Base-by-base conservation (phyloP, 2,888 invertebrate genomes). In the Zygothrica quintamaculata region DNA sequence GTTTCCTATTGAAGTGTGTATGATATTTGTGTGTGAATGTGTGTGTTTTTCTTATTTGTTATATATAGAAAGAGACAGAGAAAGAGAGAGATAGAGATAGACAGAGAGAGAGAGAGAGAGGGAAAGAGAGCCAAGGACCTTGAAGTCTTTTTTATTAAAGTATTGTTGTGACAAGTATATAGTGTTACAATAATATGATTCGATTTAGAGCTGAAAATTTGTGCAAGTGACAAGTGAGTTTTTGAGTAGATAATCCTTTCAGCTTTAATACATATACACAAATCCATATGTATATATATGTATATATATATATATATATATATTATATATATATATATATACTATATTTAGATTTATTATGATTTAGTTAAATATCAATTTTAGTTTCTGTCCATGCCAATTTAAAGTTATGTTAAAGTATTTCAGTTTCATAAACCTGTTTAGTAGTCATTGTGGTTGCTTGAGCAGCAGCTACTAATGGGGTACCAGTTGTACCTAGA, bases 351-450 rank as follows among this genome's bases (percentile, higher is more conserved):
- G 33, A 56, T 64, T 48, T 47, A 43, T n/a, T n/a, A 26, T 52
- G n/a, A n/a, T 48, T 18, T 47, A 47, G 43, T 79, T 69, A 84
- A 48, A 84, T 85, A 66, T 89, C 90, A 65, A 90, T 89, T 75
- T 90, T 89, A 3, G 90, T 90, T 86, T 91, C 91, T 65, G 86
- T 89, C 91, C 91, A 91, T 71, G 85, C 79, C 62, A 84, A 75
- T 74, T 89, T 89, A 70, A 85, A 88, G 79, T 90, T 90, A 76
- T 89, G 94, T 96, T 96, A 97, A 94, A 97, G 96, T 92, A 97
- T 97, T 91, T 97, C 97, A 78, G 97, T 97, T 93, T 97, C 97
- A 91, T 97, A 97, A 80, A 96, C 95, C 92, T 96, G 96, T 89
- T 93, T 95, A 46, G 94, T 95, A 62, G 95, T 94, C 73, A 94